phyloP scores from a whole-genome alignment of 92 coral and sea anemone species.

The Actinostola sp. region DNA sequence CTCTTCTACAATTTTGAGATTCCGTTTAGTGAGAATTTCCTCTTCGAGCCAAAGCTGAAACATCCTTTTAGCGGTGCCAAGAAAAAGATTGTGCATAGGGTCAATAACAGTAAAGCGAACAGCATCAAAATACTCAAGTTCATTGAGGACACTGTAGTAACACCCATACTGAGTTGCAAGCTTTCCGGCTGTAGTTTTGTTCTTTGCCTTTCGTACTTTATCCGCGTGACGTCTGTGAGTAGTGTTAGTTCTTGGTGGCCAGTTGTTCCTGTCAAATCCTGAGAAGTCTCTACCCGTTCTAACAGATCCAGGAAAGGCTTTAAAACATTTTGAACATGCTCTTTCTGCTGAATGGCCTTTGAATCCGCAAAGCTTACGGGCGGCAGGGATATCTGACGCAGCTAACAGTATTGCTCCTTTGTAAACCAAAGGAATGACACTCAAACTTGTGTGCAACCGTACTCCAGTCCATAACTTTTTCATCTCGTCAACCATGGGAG shows the following conservation, averaged over 20 bases:
- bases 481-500: constrained; percentile 39
- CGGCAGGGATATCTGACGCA: constrained; percentile 41
- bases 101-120: constrained; percentile 34
- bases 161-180: constrained; percentile 38
- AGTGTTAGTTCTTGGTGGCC: constrained; percentile 46
- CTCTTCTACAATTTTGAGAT: constrained; percentile 21
- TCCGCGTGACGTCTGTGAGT: constrained; percentile 29
- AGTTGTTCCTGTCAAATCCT: constrained; percentile 32
- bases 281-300: constrained; percentile 15
- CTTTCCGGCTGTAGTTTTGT: constrained; percentile 14
- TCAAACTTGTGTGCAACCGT: constrained; percentile 20
- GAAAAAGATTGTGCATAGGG: constrained; percentile 44
- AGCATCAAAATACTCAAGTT: constrained; percentile 40
- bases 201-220: constrained; percentile 14
- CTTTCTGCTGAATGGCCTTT: constrained; percentile 39
- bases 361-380: too few relatives aligned
- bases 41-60: constrained; percentile 41
- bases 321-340: constrained; percentile 50
- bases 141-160: constrained; percentile 20
- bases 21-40: constrained; percentile 22
- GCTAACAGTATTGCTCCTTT: constrained; percentile 27
- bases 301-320: constrained; percentile 35
- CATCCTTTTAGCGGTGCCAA: constrained; percentile 40
- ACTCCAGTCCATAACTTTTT: constrained; percentile 39
- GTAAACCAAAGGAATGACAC: too few relatives aligned